These are phyloP conservation scores for Andrena dorsata DNA, from an alignment of 2,888 invertebrate genomes.

Conservation along the genomic window DNA sequence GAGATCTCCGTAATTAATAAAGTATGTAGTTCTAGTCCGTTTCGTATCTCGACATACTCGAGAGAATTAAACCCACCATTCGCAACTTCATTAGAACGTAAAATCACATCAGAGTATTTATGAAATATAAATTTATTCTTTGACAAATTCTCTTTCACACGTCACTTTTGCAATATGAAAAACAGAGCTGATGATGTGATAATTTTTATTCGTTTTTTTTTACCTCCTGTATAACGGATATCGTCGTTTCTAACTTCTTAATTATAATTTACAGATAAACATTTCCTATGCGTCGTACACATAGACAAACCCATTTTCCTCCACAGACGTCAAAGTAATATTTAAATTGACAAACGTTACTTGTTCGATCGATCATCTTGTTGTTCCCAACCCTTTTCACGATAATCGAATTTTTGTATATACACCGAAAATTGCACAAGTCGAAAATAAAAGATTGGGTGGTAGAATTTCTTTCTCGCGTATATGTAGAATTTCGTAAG, in stretches of 20 bases:
- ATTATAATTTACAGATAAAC: constrained; percentile 50
- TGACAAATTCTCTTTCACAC: constrained; percentile 17
- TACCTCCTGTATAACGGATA: constrained; percentile 36
- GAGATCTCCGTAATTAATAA: constrained; percentile 35
- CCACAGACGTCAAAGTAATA: constrained; percentile 33
- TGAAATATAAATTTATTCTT: constrained; percentile 18
- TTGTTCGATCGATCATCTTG: constrained; percentile 23
- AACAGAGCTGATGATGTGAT: constrained; percentile 41
- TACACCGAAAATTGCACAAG: constrained; percentile 37
- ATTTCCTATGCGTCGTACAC: constrained; percentile 38
- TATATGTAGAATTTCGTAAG: constrained; percentile 53
- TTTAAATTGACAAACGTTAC: constrained; percentile 50
- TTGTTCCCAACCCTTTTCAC: constrained; percentile 18
- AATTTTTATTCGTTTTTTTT: constrained; percentile 30
- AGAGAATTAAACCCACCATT: constrained; percentile 11
- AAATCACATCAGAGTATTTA: constrained; percentile 35
- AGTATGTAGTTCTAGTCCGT: constrained; percentile 29
- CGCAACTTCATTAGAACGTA: constrained; percentile 11
- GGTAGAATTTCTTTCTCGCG: constrained; percentile 39
- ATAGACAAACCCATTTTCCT: constrained; percentile 51
- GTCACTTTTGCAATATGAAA: constrained; percentile 51
- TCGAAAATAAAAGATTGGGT: constrained; percentile 45
- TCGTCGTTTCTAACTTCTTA: constrained; percentile 44
- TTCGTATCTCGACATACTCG: constrained; percentile 16
- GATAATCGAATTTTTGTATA: constrained; percentile 36